Percentiles rank a stretch among this genome's conserved stretches.
Evolutionary conservation across 1,140 invertebrate species (phyloP).

Genomic region (Eumeta japonica): DNA sequence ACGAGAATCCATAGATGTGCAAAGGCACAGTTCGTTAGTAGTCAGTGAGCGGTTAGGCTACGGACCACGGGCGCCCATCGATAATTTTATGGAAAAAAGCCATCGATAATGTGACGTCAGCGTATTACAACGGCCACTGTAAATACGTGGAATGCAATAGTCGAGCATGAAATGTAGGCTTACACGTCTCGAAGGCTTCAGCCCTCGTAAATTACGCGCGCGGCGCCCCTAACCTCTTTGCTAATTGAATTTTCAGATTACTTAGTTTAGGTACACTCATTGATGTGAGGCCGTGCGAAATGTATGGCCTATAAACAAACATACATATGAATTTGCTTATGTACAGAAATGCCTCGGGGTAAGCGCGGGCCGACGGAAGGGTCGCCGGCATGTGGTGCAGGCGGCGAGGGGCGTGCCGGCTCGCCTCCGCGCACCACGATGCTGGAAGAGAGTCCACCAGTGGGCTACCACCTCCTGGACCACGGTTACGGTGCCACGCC

Average conservation of each 20-base stretch:
- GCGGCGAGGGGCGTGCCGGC: slow-evolving; percentile 46
- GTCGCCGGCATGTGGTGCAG: slow-evolving; percentile 38
- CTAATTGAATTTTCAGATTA: slow-evolving; percentile 51
- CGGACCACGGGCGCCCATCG: too few relatives aligned
- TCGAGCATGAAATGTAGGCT: too few relatives aligned
- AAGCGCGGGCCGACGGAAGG: slow-evolving; percentile 52
- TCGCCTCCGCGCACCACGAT: slow-evolving; percentile 48
- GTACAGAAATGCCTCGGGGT: slow-evolving; percentile 55
- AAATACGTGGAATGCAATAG: slow-evolving; percentile 16
- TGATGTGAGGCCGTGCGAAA: too few relatives aligned
- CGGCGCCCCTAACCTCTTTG: slow-evolving; percentile 54
- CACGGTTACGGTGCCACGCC: slow-evolving; percentile 82
- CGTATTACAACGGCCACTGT: slow-evolving; percentile 30
- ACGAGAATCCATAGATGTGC: too few relatives aligned
- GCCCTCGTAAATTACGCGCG: slow-evolving; percentile 46
- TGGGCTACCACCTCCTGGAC: slow-evolving; percentile 77
- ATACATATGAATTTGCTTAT: too few relatives aligned
- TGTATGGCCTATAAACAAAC: too few relatives aligned
- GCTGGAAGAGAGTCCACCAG: slow-evolving; percentile 52
- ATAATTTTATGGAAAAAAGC: slow-evolving; percentile 47
- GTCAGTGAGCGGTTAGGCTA: too few relatives aligned
- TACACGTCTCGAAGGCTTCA: slow-evolving; percentile 44
- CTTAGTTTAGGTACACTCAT: too few relatives aligned
- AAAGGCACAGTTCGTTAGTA: too few relatives aligned
- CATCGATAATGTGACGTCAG: slow-evolving; percentile 49